Conservation (phyloP, 2,797 vertebrate species). For the Astyanax mexicanus region DNA sequence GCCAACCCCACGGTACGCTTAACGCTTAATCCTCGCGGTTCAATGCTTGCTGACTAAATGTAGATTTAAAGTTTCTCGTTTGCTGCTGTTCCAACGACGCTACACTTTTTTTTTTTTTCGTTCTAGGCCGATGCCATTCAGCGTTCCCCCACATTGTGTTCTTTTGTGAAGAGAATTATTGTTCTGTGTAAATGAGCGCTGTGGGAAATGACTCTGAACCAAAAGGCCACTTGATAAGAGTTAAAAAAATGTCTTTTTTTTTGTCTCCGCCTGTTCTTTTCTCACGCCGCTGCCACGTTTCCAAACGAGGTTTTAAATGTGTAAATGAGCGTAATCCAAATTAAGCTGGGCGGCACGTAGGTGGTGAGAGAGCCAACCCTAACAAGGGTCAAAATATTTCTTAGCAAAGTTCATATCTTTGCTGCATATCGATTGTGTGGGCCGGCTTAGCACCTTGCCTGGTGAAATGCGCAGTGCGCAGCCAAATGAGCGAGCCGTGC, state of each 20-base stretch:
- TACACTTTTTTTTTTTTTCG: slow-evolving; percentile 1
- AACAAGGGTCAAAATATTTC: slow-evolving; percentile 21
- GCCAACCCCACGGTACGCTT: slow-evolving; percentile 52
- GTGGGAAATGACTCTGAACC: slow-evolving; percentile 7
- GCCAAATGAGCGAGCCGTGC: slow-evolving; percentile 17
- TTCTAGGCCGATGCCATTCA: slow-evolving; percentile 4
- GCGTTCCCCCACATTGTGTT: neutral
- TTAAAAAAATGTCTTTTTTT: slow-evolving; percentile 11
- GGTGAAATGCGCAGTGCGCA: slow-evolving; percentile 19
- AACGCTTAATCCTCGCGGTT: slow-evolving; percentile 53
- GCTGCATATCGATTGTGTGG: slow-evolving; percentile 72
- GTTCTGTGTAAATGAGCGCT: neutral
- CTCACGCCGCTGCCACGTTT: neutral
- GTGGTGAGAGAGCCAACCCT: slow-evolving; percentile 18
- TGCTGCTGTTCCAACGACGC: slow-evolving; percentile 1
- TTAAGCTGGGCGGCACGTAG: slow-evolving; percentile 14
- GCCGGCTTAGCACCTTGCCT: slow-evolving; percentile 58
- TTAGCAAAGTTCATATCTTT: slow-evolving; percentile 33
- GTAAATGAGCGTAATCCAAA: slow-evolving; percentile 25
- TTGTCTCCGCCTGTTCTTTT: neutral
- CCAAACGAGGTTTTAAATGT: neutral
- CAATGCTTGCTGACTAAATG: slow-evolving; percentile 56
- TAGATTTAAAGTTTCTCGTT: slow-evolving; percentile 55
- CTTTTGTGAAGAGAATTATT: slow-evolving; percentile 11
- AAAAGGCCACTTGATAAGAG: neutral